Evolutionary conservation across 2,113 vertebrate genomes (phyloP), one percentile per base, ranked within the genome.

Genomic region (Cottus gobio): DNA sequence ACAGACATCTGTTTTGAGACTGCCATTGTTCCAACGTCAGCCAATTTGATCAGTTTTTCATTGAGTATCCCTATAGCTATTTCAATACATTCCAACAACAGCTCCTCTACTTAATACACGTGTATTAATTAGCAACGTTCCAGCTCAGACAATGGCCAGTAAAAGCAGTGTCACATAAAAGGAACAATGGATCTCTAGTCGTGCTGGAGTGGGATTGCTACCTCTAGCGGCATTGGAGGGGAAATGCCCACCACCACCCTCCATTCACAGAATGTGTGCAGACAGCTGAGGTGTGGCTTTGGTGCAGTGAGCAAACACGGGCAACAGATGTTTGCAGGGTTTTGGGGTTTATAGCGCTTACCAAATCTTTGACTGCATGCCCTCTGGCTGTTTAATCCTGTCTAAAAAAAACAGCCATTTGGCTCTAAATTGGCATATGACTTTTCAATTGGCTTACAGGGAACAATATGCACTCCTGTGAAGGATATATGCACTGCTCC

Each of bases 11-110:
- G 7, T 84, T 84, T 52, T 83, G 62, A 82, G 70, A 82, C 48
- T 65, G 76, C 80, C 80, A 81, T 93, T 92, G 91, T 93, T 90
- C 75, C 26, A 50, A 67, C 62, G 71, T 56, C 44, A 82, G 80
- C 65, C 79, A 85, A 83, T 84, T 81, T 82, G 0, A 65, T n/a
- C 62, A 46, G 36, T 11, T 57, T 79, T 57, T 7, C 12, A 61
- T 46, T 15, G 13, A 48, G 16, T 3, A 50, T 50, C 31, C 61
- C n/a, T 7, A 6, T 10, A 31, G 50, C 7, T 16, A 34, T 36
- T 24, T n/a, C 1, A 34, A 37, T 20, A 50, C 4, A 76, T 68
- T 58, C 57, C 1, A 73, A 75, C 44, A 69, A 22, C 18, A 75
- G 15, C 61, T 20, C 16, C 28, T 58, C 0, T 13, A 39, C 3